Evolutionary conservation across 2,113 vertebrate genomes (phyloP).

Genomic region (Saimiri boliviensis): DNA sequence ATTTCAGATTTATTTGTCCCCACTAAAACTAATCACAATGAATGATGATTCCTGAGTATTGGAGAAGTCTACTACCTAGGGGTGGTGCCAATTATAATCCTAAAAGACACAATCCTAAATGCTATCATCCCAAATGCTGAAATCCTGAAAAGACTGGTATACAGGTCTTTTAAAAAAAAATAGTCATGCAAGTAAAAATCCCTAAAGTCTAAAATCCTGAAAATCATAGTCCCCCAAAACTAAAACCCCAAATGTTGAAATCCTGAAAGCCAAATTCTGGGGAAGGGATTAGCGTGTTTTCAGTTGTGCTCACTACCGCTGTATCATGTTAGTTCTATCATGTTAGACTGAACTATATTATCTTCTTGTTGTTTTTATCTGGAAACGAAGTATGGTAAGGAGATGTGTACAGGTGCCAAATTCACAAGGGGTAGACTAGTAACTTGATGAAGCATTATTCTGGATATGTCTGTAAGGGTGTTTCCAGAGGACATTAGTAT

Average conservation of each 20-base stretch:
- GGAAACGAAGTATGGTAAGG: not conserved
- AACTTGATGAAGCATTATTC: not conserved
- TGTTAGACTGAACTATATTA: not conserved
- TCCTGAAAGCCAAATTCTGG: not conserved
- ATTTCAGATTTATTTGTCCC: not conserved
- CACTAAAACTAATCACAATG: not conserved
- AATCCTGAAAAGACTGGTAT: not conserved
- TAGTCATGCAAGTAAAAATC: not conserved
- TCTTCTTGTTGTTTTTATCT: not conserved
- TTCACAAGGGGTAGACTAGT: not conserved
- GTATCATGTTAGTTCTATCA: not conserved
- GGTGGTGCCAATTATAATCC: not conserved
- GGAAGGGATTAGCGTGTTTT: not conserved
- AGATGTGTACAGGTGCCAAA: not conserved
- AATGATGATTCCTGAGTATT: not conserved
- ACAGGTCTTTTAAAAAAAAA: too few relatives aligned
- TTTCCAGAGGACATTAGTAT: not conserved
- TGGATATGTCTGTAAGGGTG: not conserved
- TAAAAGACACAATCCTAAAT: not conserved
- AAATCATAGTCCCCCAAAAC: not conserved
- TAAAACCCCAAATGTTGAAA: not conserved
- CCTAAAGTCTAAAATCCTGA: not conserved
- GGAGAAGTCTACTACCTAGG: not conserved
- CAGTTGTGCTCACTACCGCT: not conserved
- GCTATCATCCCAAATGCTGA: not conserved